Evolutionary conservation across 2,113 vertebrate species (phyloP), one percentile per base, ranked within the genome.

Genomic region (Aptenodytes forsteri): DNA sequence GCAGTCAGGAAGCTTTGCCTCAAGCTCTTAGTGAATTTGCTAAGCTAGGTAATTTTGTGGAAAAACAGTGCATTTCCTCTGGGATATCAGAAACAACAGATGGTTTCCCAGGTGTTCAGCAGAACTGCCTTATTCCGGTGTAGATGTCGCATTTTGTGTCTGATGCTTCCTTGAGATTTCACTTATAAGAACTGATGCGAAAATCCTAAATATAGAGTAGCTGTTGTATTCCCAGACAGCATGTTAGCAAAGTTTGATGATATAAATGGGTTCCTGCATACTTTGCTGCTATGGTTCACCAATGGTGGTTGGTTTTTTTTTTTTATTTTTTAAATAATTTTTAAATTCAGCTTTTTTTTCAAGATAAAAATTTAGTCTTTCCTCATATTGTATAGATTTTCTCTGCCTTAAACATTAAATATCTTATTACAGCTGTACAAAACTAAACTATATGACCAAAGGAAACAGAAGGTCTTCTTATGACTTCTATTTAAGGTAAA

Each of bases 381-480:
- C 25, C 73, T 66, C 52, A 5, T 79, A 36, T 52, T 85, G 81
- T 47, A n/a, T 15, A 20, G 34, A 16, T 87, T 79, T 78, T 78
- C 30, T 94, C 83, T 95, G 89, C 40, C 36, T 49, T 86, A 32
- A 42, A 18, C 27, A 73, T 97, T 95, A 96, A 96, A 90, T 83
- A 94, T 75, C 83, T 93, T 83, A 93, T 96, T 95, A 84, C 83
- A 96, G 80, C 75, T 93, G 93, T 91, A 66, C 54, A 36, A 73
- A 97, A 87, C 40, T 49, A 56, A 97, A 80, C 92, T 70, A 6
- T 23, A n/a, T 23, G 61, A 93, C 88, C 89, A 91, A 94, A 97
- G 83, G 92, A 59, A 96, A 54, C 67, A 78, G 82, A 87, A 87
- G 86, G 90, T 88, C 87, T 9, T 97, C 97, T 94, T 86, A 77